Conservation (phyloP, 2,113 vertebrate genomes). For the Cynopterus brachyotis region DNA sequence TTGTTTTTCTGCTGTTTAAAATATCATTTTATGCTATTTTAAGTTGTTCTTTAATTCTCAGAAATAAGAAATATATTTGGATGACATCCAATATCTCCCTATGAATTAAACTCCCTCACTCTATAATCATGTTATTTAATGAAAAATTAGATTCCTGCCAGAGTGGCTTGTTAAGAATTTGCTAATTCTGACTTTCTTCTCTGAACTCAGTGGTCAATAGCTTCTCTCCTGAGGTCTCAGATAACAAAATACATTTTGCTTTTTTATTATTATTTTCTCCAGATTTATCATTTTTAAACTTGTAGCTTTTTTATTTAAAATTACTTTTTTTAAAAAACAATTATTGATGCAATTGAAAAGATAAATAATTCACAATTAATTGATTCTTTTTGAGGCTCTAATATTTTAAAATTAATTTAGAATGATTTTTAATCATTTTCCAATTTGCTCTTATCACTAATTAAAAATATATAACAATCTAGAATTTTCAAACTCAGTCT, state of each 20-base stretch:
- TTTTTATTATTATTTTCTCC: background rate
- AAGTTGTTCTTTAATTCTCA: constrained; percentile 42
- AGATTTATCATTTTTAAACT: constrained; percentile 50
- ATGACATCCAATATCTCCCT: constrained; percentile 45
- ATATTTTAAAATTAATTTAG: constrained; percentile 38
- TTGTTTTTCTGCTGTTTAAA: constrained; percentile 8
- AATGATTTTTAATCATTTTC: constrained; percentile 14
- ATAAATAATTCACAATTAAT: constrained; percentile 37
- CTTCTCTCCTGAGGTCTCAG: constrained; percentile 45
- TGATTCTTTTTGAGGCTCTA: constrained; percentile 37
- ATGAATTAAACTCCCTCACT: constrained; percentile 57
- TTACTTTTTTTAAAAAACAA: background rate
- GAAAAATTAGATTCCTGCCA: constrained; percentile 72
- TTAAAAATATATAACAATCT: background rate
- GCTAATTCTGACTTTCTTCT: constrained; percentile 69
- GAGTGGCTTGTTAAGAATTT: constrained; percentile 66
- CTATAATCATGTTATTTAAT: constrained; percentile 71
- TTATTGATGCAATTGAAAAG: constrained; percentile 51
- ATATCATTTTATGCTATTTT: constrained; percentile 15
- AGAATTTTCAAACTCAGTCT: background rate
- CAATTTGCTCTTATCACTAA: background rate
- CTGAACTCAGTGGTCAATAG: constrained; percentile 62
- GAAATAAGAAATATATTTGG: constrained; percentile 55
- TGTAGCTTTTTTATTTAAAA: constrained; percentile 44
- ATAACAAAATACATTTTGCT: constrained; percentile 51